phyloP scores from a whole-genome alignment of 2,113 vertebrate genomes.

The Corvus cornix region DNA sequence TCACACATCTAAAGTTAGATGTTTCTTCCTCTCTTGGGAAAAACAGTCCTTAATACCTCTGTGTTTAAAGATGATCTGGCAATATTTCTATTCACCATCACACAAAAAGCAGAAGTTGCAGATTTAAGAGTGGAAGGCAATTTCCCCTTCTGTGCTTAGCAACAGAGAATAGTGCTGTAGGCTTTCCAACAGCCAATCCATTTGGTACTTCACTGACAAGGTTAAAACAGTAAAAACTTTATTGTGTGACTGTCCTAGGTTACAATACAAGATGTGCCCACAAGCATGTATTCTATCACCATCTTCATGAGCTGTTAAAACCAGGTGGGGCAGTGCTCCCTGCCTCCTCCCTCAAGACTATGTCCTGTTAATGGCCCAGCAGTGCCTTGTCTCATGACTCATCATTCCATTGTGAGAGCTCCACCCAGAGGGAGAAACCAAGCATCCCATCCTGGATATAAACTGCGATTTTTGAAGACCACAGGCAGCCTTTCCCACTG shows the following conservation, averaged over 20 bases:
- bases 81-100: not conserved
- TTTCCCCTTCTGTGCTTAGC: not conserved
- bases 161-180: not conserved
- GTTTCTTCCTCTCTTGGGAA: not conserved
- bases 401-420: no score
- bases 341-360: no score
- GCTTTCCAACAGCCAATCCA: not conserved
- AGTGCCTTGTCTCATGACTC: no score
- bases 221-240: constrained; percentile 8
- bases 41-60: not conserved
- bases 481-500: no score
- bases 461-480: no score
- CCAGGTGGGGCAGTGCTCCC: no score
- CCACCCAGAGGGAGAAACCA: no score
- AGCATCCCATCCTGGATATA: no score
- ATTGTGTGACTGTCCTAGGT: not conserved
- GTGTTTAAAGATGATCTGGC: not conserved
- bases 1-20: not conserved
- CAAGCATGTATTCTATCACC: no score
- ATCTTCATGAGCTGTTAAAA: no score
- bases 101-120: constrained; percentile 11
- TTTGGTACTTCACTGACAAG: constrained; percentile 4
- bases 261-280: no score
- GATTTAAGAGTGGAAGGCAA: not conserved
- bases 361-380: no score